Conservation (phyloP, 2,888 invertebrate species). For the Seira ritae region DNA sequence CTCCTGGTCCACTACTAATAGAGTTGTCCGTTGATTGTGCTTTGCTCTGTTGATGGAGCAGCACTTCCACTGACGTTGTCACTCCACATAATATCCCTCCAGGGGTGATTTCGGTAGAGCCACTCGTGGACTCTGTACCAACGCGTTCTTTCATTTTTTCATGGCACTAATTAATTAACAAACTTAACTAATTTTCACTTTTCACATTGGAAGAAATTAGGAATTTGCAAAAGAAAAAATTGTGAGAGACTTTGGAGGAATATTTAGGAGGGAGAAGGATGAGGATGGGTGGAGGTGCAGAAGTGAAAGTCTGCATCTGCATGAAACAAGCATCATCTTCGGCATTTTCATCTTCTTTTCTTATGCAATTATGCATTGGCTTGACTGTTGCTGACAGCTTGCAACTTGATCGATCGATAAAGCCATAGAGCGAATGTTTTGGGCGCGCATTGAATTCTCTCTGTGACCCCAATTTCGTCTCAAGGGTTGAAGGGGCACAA, state of each 20-base stretch:
- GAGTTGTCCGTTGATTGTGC: conserved; percentile 49
- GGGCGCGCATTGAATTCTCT: too few species aligned
- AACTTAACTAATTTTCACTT: too few species aligned
- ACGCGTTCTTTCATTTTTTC: conserved; percentile 44
- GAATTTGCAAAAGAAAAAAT: too few species aligned
- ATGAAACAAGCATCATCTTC: too few species aligned
- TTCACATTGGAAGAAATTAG: too few species aligned
- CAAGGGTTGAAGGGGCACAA: conserved; percentile 25
- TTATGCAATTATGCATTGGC: not conserved
- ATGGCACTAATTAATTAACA: not conserved
- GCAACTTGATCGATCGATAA: conserved; percentile 15
- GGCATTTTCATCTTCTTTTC: not conserved
- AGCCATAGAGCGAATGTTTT: conserved; percentile 10
- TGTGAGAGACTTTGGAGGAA: too few species aligned
- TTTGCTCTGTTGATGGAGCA: conserved; percentile 43
- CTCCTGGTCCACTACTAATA: conserved; percentile 29
- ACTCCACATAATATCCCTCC: conserved; percentile 15
- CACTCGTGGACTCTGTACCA: conserved; percentile 21
- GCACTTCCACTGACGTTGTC: conserved; percentile 21
- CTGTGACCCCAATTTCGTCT: too few species aligned
- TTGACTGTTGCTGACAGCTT: not conserved
- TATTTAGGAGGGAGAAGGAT: too few species aligned
- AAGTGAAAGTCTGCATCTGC: too few species aligned
- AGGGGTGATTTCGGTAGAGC: conserved; percentile 25
- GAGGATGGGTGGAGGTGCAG: too few species aligned